Evolutionary conservation across 2,113 vertebrate species (phyloP).

Genomic region (Leptobrachium leishanense): DNA sequence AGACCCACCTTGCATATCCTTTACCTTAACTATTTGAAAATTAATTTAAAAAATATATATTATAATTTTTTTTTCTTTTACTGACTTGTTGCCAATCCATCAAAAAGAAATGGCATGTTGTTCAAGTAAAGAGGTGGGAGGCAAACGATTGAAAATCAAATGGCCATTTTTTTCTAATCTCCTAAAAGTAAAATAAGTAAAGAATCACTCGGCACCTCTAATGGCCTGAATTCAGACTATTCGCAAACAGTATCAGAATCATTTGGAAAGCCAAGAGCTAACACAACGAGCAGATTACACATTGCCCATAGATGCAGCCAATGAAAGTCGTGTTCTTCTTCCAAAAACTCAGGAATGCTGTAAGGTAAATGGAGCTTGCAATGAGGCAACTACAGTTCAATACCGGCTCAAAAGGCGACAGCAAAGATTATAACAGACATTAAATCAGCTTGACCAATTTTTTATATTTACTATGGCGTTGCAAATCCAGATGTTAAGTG

Average conservation of each 20-base stretch:
- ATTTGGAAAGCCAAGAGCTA: neutral
- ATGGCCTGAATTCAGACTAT: neutral
- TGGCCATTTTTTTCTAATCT: slow-evolving; percentile 2
- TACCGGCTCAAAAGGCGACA: neutral
- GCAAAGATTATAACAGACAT: neutral
- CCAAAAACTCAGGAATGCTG: slow-evolving; percentile 17
- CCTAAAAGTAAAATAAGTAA: slow-evolving; percentile 25
- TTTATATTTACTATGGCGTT: neutral
- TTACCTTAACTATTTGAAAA: too few relatives aligned
- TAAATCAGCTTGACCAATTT: neutral
- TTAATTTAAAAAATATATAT: too few relatives aligned
- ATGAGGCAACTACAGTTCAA: neutral
- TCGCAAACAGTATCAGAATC: slow-evolving; percentile 2
- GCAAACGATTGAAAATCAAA: neutral
- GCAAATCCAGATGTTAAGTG: slow-evolving; percentile 6
- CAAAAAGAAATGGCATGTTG: too few relatives aligned
- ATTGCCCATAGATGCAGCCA: neutral
- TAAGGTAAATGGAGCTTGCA: neutral
- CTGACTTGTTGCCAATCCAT: too few relatives aligned
- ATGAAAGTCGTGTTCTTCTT: neutral
- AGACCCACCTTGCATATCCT: too few relatives aligned
- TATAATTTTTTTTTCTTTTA: too few relatives aligned
- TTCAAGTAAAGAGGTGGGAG: neutral
- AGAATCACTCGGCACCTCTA: slow-evolving; percentile 9
- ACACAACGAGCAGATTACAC: neutral